These are phyloP conservation scores for Bombus difficillimus DNA, from an alignment of 1,140 invertebrate species.

Conservation along the genomic window DNA sequence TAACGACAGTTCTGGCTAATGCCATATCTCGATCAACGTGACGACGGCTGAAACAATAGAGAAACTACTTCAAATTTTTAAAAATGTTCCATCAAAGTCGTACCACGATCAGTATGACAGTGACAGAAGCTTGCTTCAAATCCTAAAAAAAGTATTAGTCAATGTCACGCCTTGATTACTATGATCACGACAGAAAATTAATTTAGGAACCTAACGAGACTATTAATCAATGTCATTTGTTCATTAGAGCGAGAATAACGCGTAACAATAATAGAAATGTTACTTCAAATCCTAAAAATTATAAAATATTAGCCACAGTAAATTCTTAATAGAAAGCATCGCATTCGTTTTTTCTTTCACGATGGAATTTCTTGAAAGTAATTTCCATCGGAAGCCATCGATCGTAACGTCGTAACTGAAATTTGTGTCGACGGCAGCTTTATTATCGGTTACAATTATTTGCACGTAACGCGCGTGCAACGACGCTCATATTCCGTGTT, in stretches of 20 bases:
- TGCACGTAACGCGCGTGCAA: conserved; percentile 18
- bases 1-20: too few species aligned
- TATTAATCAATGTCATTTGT: background rate
- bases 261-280: too few species aligned
- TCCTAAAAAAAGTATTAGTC: background rate
- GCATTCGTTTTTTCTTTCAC: background rate
- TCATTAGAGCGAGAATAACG: background rate
- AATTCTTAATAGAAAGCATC: background rate
- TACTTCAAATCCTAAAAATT: background rate
- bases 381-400: background rate
- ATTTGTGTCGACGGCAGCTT: background rate
- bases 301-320: background rate
- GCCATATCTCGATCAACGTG: too few species aligned
- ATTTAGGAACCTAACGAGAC: background rate
- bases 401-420: background rate
- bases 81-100: too few species aligned
- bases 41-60: too few species aligned
- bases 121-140: background rate
- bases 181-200: background rate
- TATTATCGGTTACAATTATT: conserved; percentile 23
- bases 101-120: too few species aligned
- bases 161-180: background rate
- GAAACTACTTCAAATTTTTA: too few species aligned
- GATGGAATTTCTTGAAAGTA: background rate
- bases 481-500: conserved; percentile 32